Base-by-base conservation (phyloP, 2,797 vertebrate species). In the Sphenopsis melanotis region DNA sequence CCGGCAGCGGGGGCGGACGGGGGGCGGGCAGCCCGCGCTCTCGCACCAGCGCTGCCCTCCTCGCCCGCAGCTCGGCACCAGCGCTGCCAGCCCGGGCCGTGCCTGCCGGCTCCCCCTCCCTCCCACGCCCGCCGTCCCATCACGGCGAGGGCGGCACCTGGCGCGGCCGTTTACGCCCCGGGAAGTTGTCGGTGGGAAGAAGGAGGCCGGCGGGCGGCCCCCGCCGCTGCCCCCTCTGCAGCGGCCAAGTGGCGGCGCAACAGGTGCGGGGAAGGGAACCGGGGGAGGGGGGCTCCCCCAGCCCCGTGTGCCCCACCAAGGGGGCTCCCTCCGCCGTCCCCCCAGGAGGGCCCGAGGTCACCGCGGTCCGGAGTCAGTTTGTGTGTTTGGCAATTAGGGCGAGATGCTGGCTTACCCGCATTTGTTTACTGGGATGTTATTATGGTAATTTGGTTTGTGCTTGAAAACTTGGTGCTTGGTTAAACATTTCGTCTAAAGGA, bases 201-300 rank as follows among this genome's bases (percentile, higher is more conserved):
- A 72, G 76, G 23, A 71, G 78, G 20, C 30, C 27, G 57, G 11
- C 19, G 44, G 44, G 41, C 24, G 3, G 53, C 5, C 61, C 23
- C 12, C 5, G 57, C n/a, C 4, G 59, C 86, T 76, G 74, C 47
- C 93, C 72, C 52, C 13, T 49, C 44, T 19, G 19, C 5, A 8
- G 29, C 95, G 93, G 98, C 98, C 98, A 95, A 98, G 98, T 96
- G 98, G 98, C 95, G 61, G 97, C 96, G 97, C 98, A 98, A 98
- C 99, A 99, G 99, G 99, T 99, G 99, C 98, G 97, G 97, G 90
- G 39, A 41, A 34, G 34, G 34, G 15, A 16, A 20, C 18, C 2
- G 29, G 21, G 19, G 27, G 3, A 29, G 27, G 44, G 27, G 39
- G 5, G 4, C 17, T 24, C 10, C 16, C 3, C 15, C 36, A 2